Percentiles rank a stretch among this genome's conserved stretches.
phyloP scores from a whole-genome alignment of 2,797 vertebrate genomes.

The Phalloptychus januarius region DNA sequence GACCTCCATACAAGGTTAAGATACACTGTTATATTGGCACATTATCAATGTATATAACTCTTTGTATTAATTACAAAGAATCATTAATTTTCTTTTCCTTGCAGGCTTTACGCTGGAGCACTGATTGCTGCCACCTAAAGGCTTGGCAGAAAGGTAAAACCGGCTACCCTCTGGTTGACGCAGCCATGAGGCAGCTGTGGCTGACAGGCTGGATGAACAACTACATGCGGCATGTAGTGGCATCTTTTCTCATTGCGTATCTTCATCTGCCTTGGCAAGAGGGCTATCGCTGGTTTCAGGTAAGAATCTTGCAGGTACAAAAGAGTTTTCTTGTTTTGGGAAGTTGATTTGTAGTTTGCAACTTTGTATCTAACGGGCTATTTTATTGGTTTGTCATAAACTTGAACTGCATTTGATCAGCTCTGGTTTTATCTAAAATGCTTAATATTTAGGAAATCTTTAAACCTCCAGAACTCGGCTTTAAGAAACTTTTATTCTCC shows the following conservation, averaged over 20 bases:
- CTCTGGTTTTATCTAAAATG: not conserved
- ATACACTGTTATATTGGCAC: not conserved
- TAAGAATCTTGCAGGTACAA: slow-evolving; percentile 21
- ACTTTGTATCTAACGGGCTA: not conserved
- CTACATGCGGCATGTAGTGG: slow-evolving; percentile 82
- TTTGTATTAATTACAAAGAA: not conserved
- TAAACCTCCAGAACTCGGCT: not conserved
- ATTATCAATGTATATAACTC: not conserved
- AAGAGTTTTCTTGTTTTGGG: not conserved
- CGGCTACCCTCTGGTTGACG: slow-evolving; percentile 79
- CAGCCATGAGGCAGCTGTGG: slow-evolving; percentile 83
- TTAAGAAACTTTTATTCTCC: not conserved
- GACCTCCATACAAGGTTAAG: slow-evolving; percentile 78
- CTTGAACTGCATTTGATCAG: not conserved
- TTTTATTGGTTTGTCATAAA: not conserved
- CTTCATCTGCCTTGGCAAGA: slow-evolving; percentile 81
- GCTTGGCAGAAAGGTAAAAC: slow-evolving; percentile 79
- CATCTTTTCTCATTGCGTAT: slow-evolving; percentile 81
- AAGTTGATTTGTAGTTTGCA: not conserved
- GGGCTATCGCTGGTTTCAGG: slow-evolving; percentile 82
- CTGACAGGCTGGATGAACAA: slow-evolving; percentile 82
- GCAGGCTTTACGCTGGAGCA: slow-evolving; percentile 75
- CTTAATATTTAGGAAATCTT: not conserved
- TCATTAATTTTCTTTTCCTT: slow-evolving; percentile 14
- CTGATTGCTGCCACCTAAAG: slow-evolving; percentile 64